Evolutionary conservation across 2,888 invertebrate species (phyloP), one percentile per base, ranked within the genome.

Genomic region (Tinea semifulvella): DNA sequence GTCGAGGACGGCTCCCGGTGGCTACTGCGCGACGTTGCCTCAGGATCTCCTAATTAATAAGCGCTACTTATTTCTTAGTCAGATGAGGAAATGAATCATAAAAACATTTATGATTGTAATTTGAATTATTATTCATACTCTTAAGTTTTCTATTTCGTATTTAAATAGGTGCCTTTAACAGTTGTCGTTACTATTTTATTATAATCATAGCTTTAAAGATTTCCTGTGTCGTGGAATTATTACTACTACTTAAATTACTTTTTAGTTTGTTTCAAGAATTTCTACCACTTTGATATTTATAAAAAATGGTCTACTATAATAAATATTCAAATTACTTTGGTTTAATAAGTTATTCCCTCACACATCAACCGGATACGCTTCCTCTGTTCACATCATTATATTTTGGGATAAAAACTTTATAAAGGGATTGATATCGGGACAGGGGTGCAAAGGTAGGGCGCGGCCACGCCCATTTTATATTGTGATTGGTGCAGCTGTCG

Each of bases 401-500:
- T 17, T 40, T 40, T 22, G 68, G 53, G 75, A 79, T 77, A 79
- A 79, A 79, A 75, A 66, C 63, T 63, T 80, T 79, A 76, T 77
- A 66, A 61, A 62, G 40, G 69, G 73, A 51, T 50, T 52, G 75
- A 73, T 71, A 73, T 74, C 73, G 76, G 75, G 14, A 18, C 16
- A 43, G 43, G 43, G 43, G 31, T 16, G 31, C 20, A 31, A 43
- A 28, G 43, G 43, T 27, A 43, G 31, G 27, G 42, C 28, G 43
- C 43, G 20, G 54, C 68, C 77, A 73, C 77, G 76, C 79, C 80
- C 69, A 17, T 28, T 61, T 61, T 64, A 66, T 67, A 77, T 79
- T 77, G 80, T 79, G 80, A 80, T 80, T 80, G 79, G 79, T 61
- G 79, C 79, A 79, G 79, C 80, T 80, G 79, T 75, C 72, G 61